Evolutionary conservation across 2,888 invertebrate genomes (phyloP).

Genomic region (Caenorhabditis virilis): DNA sequence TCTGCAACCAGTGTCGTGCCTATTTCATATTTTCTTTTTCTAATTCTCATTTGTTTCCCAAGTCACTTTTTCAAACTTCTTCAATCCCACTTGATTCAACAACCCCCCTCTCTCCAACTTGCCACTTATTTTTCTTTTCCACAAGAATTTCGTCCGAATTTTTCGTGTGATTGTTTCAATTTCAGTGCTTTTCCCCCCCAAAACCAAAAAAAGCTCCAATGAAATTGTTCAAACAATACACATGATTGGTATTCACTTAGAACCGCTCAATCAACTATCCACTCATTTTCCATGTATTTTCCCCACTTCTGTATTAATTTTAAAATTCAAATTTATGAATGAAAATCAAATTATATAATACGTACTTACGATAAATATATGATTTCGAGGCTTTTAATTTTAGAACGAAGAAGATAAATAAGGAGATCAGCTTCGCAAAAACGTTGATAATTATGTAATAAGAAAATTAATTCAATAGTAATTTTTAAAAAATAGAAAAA

Average conservation of each 20-base stretch:
- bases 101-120: conserved; percentile 6
- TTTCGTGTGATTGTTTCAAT: conserved; percentile 33
- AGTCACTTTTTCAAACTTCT: background rate
- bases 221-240: conserved; percentile 36
- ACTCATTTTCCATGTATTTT: conserved; percentile 2
- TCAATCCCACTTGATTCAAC: conserved; percentile 12
- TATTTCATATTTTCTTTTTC: no score
- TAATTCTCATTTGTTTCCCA: conserved; percentile 10
- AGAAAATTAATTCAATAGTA: background rate
- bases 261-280: conserved; percentile 28
- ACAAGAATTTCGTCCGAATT: background rate
- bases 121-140: conserved; percentile 9
- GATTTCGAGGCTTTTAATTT: no score
- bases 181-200: conserved; percentile 11
- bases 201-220: conserved; percentile 4
- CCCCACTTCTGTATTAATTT: conserved; percentile 4
- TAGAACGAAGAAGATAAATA: no score
- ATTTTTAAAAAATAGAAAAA: background rate
- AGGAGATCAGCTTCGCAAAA: background rate
- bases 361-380: no score
- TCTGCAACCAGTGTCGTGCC: no score
- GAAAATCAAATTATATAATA: no score
- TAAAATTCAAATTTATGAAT: no score
- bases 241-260: conserved; percentile 39
- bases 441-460: background rate